Evolutionary conservation across 2,113 vertebrate species (phyloP).

Genomic region (Cettia cetti): DNA sequence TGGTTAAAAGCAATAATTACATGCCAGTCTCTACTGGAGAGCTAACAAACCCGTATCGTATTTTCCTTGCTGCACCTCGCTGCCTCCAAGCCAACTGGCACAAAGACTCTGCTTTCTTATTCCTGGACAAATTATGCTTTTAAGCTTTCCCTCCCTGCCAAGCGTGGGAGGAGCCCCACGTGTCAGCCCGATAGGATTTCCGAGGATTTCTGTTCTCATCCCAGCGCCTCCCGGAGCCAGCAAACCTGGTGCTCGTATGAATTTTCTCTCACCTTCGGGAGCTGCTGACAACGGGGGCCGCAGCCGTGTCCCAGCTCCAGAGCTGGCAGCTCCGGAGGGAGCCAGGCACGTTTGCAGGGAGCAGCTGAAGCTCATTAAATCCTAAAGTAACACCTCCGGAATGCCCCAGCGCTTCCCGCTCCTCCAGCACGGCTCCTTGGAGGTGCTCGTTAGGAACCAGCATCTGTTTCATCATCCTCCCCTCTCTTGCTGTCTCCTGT

Average conservation of each 20-base stretch:
- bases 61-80: constrained; percentile 27
- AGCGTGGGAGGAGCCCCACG: constrained; percentile 26
- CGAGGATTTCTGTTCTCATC: neutral
- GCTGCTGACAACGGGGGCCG: neutral
- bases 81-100: constrained; percentile 57
- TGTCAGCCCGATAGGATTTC: neutral
- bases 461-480: neutral
- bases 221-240: neutral
- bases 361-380: neutral
- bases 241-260: neutral
- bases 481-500: neutral
- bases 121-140: constrained; percentile 33
- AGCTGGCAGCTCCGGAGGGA: neutral
- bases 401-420: neutral
- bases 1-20: neutral
- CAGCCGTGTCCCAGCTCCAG: neutral
- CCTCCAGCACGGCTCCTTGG: neutral
- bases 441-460: neutral
- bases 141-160: neutral
- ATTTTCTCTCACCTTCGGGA: neutral
- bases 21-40: neutral
- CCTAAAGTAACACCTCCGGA: neutral
- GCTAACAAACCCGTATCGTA: neutral
- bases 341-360: neutral
- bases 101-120: neutral